Base-by-base conservation (phyloP, 2,113 vertebrate genomes). In the Archilochus colubris region DNA sequence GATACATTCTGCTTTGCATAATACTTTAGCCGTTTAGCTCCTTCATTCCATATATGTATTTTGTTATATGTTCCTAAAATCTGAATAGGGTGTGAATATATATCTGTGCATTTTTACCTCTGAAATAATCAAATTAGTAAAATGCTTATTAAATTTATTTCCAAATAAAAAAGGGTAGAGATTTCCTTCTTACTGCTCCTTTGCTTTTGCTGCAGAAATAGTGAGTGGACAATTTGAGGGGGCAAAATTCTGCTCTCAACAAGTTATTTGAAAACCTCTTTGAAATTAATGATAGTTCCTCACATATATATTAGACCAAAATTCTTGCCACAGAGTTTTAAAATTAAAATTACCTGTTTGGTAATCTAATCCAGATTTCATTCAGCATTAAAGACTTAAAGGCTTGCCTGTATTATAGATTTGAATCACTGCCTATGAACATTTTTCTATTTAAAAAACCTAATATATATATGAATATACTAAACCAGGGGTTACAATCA, bases 111-210 rank as follows among this genome's bases (percentile, higher is more conserved):
- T 55, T 94, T 91, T 68, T 69, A 85, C n/a, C 33, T 90, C 43
- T 66, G 54, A 92, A 96, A 86, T 61, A 94, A 74, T 31, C 16
- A 67, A 91, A 93, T 88, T 85, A 94, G 74, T 67, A 66, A 53
- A 24, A 78, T 28, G 57, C 2, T 68, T 46, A 78, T 36, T 22
- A 79, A 40, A 16, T 57, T 11, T 78, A 30, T 62, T 36, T 59
- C 57, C 72, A 62, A 43, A 69, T 11, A 15, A 82, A 76, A 78
- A 30, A 68, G 6, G 31, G 62, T 48, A 82, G 36, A 28, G 46
- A 51, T 78, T 55, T 70, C 55, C 23, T 82, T 73, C 10, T 30
- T 53, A 62, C 24, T 48, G n/a, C 4, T 55, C 2, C 17, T 50
- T 57, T 55, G n/a, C 24, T 72, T 78, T 78, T 75, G 58, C 23